phyloP scores from a whole-genome alignment of 2,888 invertebrate genomes.

The Priocnemis perturbator region DNA sequence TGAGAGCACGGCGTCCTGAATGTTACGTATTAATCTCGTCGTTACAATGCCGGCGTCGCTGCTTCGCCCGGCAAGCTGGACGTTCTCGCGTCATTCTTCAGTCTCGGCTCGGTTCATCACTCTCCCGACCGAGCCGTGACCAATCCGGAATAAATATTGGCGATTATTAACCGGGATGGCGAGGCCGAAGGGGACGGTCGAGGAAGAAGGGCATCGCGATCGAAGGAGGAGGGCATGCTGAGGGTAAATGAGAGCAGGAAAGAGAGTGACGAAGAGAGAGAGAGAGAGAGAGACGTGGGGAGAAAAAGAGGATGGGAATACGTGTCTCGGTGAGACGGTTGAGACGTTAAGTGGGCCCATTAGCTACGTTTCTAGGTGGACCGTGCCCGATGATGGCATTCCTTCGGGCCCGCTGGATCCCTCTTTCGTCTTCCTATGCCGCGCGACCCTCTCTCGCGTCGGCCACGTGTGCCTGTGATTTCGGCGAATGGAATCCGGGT shows the following conservation, averaged over 20 bases:
- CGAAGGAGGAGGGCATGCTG: constrained; percentile 33
- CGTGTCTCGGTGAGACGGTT: constrained; percentile 62
- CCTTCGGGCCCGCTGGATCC: constrained; percentile 46
- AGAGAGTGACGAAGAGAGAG: too few relatives aligned
- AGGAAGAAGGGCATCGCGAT: constrained; percentile 43
- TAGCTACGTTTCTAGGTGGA: constrained; percentile 66
- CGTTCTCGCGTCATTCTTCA: constrained; percentile 53
- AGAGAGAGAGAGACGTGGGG: constrained; percentile 13
- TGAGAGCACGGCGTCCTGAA: constrained; percentile 41
- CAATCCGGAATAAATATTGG: constrained; percentile 74
- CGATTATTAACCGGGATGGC: constrained; percentile 70
- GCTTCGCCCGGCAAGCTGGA: constrained; percentile 7
- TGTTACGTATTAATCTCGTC: constrained; percentile 52
- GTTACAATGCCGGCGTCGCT: constrained; percentile 45
- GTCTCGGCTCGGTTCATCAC: constrained; percentile 63
- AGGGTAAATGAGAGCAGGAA: constrained; percentile 9
- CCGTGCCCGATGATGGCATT: constrained; percentile 59
- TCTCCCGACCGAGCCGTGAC: constrained; percentile 71
- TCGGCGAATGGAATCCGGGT: too few relatives aligned
- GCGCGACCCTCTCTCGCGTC: constrained; percentile 4
- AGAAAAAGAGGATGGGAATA: constrained; percentile 31
- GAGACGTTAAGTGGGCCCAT: constrained; percentile 75
- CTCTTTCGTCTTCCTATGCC: constrained; percentile 23
- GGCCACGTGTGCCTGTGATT: constrained; percentile 27
- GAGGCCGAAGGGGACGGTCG: constrained; percentile 41